Evolutionary conservation across 2,888 invertebrate species (phyloP).

Genomic region (Dicyrtoma fusca): DNA sequence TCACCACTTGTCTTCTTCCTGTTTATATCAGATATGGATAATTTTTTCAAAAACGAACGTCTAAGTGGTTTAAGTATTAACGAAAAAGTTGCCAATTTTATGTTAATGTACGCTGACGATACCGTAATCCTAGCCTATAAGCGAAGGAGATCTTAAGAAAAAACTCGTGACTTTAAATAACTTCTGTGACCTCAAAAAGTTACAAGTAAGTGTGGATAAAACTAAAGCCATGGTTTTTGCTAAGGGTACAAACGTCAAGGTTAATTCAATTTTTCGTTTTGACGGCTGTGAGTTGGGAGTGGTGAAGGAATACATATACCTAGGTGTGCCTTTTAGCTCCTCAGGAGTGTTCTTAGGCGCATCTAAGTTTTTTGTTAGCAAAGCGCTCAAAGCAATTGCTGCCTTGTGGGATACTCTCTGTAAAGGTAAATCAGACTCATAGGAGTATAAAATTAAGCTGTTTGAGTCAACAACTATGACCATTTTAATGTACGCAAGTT

Average conservation of each 20-base stretch:
- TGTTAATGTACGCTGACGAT: conserved; percentile 15
- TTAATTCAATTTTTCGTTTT: background rate
- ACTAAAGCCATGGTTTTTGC: conserved; percentile 16
- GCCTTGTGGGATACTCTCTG: background rate
- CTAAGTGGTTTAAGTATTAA: background rate
- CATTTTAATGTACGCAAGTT: background rate
- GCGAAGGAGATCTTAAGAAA: background rate
- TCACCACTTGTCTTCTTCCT: background rate
- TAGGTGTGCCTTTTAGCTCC: background rate
- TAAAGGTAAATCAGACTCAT: background rate
- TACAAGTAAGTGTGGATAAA: background rate
- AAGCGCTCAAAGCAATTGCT: background rate
- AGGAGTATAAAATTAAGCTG: background rate
- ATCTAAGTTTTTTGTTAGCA: background rate
- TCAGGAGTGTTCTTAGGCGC: background rate
- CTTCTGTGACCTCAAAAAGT: background rate
- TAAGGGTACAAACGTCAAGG: background rate
- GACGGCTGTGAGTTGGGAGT: background rate
- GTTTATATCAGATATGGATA: conserved; percentile 1
- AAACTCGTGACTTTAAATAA: background rate
- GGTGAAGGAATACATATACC: background rate
- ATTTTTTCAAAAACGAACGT: background rate
- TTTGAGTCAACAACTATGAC: background rate
- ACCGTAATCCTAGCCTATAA: background rate
- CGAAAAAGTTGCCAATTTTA: background rate